Percentiles rank a stretch among this genome's conserved stretches.
Conservation (phyloP, 2,797 vertebrate genomes). For the Enteromius treurensis region DNA sequence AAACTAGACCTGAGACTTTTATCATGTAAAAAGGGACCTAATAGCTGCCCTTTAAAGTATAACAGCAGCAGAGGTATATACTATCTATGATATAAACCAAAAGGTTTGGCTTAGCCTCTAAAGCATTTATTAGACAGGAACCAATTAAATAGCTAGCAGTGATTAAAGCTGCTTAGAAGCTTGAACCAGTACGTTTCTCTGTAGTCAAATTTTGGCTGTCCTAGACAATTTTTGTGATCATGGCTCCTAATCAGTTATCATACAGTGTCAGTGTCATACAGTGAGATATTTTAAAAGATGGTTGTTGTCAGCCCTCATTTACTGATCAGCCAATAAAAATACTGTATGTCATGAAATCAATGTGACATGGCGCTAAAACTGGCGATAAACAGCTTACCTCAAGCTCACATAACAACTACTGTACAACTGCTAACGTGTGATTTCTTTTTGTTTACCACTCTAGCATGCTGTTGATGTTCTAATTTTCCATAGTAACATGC, state of each 20-base stretch:
- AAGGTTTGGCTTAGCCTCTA: neutral
- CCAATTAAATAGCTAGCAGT: neutral
- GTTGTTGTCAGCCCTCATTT: neutral
- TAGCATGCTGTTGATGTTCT: neutral
- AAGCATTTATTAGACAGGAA: neutral
- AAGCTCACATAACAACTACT: neutral
- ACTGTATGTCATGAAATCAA: neutral
- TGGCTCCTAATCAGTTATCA: too few relatives aligned
- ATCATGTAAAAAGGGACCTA: too few relatives aligned
- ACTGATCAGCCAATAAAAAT: neutral
- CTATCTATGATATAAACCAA: too few relatives aligned
- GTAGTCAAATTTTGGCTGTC: too few relatives aligned
- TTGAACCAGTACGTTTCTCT: neutral
- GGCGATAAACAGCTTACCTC: neutral
- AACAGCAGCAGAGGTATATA: too few relatives aligned
- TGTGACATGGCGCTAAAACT: neutral
- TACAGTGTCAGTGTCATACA: too few relatives aligned
- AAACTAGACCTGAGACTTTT: too few relatives aligned
- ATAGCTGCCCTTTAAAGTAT: too few relatives aligned
- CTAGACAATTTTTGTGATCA: too few relatives aligned
- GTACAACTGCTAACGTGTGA: neutral
- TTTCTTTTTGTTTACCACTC: too few relatives aligned
- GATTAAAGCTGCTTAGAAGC: neutral
- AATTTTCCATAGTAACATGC: too few relatives aligned
- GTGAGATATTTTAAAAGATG: too few relatives aligned